Percentiles rank a stretch among this genome's conserved stretches.
Conservation (phyloP, 2,113 vertebrate species). For the Indicator maculatus region DNA sequence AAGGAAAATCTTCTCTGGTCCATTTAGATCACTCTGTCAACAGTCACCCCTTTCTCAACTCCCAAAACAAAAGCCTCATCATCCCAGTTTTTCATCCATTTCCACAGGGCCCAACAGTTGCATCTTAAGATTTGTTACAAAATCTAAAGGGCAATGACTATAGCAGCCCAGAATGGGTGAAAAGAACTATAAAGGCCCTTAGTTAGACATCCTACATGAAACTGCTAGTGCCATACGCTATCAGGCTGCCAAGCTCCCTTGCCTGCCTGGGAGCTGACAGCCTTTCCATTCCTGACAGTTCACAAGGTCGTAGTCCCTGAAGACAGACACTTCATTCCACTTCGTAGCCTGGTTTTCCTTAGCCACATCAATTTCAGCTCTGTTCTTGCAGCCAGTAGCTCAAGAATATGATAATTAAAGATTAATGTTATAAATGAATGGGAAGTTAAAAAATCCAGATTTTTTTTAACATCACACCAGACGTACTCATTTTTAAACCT, state of each 20-base stretch:
- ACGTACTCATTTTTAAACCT: conserved; percentile 35
- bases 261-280: not conserved
- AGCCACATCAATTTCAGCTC: not conserved
- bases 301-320: not conserved
- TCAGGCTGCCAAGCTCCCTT: not conserved
- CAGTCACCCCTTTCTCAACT: not conserved
- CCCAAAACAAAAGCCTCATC: not conserved
- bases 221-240: not conserved
- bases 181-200: not conserved
- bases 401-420: conserved; percentile 34
- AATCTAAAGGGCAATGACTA: not conserved
- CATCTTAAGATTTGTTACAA: not conserved
- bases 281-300: conserved; percentile 9
- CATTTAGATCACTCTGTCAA: not conserved
- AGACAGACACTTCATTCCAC: conserved; percentile 1
- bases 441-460: conserved; percentile 22
- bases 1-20: not conserved
- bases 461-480: conserved; percentile 13
- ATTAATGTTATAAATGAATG: conserved; percentile 46
- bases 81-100: not conserved
- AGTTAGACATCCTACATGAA: not conserved
- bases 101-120: accelerated
- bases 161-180: not conserved
- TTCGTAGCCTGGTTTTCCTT: not conserved
- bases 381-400: conserved; percentile 1